phyloP scores from a whole-genome alignment of 1,140 invertebrate species.

The Dreissena polymorpha region DNA sequence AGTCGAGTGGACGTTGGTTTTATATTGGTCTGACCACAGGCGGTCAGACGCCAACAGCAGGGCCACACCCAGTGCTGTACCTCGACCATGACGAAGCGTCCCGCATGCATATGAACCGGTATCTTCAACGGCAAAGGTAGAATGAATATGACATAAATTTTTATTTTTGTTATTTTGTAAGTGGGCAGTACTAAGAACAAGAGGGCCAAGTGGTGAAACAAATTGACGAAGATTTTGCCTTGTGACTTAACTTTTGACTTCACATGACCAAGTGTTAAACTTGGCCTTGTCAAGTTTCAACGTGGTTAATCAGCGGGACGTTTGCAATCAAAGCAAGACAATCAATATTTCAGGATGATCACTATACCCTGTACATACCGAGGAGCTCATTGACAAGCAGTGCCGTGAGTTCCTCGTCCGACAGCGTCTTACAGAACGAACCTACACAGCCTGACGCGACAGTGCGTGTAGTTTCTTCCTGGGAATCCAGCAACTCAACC shows the following conservation, averaged over 20 bases:
- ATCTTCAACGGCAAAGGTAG: neutral
- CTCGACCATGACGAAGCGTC: constrained; percentile 86
- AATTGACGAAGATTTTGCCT: too few species aligned
- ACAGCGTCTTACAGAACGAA: constrained; percentile 89
- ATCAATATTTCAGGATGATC: too few species aligned
- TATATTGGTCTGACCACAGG: constrained; percentile 50
- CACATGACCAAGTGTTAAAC: too few species aligned
- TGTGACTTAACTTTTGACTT: too few species aligned
- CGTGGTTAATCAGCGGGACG: too few species aligned
- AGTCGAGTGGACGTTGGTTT: constrained; percentile 54
- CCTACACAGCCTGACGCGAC: constrained; percentile 94
- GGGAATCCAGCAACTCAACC: constrained; percentile 84
- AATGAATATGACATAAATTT: too few species aligned
- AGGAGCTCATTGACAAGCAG: constrained; percentile 89
- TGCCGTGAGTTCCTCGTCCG: constrained; percentile 87
- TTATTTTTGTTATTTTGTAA: too few species aligned
- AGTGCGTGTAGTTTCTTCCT: constrained; percentile 90
- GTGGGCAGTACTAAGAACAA: too few species aligned
- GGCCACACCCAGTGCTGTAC: constrained; percentile 90
- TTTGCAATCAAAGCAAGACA: too few species aligned
- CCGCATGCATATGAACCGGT: neutral
- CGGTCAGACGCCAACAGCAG: constrained; percentile 90
- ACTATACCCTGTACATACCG: constrained; percentile 81
- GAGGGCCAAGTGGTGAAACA: too few species aligned
- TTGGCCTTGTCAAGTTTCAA: too few species aligned